Base-by-base conservation (phyloP, 2,888 invertebrate species). In the Heteromyza rotundicornis region DNA sequence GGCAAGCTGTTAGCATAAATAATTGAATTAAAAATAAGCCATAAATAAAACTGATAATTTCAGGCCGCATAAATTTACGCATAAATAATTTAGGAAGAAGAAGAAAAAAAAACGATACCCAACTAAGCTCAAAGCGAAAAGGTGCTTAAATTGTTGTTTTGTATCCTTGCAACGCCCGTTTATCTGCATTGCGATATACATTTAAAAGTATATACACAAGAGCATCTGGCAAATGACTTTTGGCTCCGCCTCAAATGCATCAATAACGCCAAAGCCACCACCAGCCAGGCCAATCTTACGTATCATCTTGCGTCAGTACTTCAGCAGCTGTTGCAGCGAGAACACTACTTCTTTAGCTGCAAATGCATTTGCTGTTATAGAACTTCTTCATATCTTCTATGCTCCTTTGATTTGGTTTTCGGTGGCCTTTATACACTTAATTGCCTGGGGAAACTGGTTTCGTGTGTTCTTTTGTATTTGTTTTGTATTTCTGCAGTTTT, bases 1-100 rank as follows among this genome's bases (percentile, higher is more conserved):
- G 8, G 19, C 57, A 57, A 57, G 49, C 24, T 23, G 19, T 59
- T 63, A 57, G 71, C 74, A 76, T 71, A 74, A 75, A 74, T 73
- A 73, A 73, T 75, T 75, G 75, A 74, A 73, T 75, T 74, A 74
- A 65, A 57, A 50, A 49, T 50, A 57, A 50, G 50, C 61, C 72
- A 74, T 73, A 72, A 75, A 74, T 70, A 68, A 53, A 66, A 68
- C 52, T 70, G 72, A 71, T 71, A 72, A 70, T 68, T 64, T 67
- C 64, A 66, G 23, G n/a, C n/a, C n/a, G n/a, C n/a, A n/a, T n/a
- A n/a, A n/a, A n/a, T n/a, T n/a, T n/a, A n/a, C n/a, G n/a, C n/a
- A n/a, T n/a, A n/a, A n/a, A n/a, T n/a, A n/a, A n/a, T n/a, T n/a
- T n/a, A n/a, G n/a, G n/a, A n/a, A n/a, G n/a, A n/a, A n/a, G n/a